These are phyloP conservation scores for Maccullochella peelii DNA, from an alignment of 2,113 vertebrate genomes.

Conservation along the genomic window DNA sequence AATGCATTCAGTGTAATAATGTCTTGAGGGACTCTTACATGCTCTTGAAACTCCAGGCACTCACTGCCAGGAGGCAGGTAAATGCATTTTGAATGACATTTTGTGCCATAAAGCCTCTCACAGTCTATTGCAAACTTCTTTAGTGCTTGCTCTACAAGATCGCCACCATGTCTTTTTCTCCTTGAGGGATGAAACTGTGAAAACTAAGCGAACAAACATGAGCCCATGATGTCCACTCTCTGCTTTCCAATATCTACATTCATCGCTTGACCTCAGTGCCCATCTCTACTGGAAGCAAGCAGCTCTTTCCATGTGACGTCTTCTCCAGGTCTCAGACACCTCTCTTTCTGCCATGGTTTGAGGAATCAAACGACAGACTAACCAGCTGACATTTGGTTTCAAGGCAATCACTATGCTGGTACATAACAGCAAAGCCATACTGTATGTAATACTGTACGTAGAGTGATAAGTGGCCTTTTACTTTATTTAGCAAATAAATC, in stretches of 20 bases:
- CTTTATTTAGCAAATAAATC: background rate
- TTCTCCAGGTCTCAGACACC: background rate
- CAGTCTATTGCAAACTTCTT: constrained; percentile 1
- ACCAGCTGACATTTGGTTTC: background rate
- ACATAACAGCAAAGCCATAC: background rate
- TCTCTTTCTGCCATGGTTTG: background rate
- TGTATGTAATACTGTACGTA: background rate
- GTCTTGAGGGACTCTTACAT: background rate
- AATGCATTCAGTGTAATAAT: background rate
- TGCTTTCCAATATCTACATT: constrained; percentile 6
- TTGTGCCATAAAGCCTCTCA: background rate
- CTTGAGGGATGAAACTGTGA: background rate
- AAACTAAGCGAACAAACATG: background rate
- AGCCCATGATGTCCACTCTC: background rate
- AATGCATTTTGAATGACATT: constrained; percentile 24
- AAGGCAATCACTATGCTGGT: background rate
- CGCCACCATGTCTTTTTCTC: background rate
- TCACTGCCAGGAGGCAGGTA: background rate
- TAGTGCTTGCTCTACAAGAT: background rate
- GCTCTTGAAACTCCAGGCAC: background rate
- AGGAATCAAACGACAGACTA: background rate
- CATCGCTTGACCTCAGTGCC: background rate
- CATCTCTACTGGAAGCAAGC: background rate
- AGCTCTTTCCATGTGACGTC: background rate
- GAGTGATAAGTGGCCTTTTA: background rate